Evolutionary conservation across 2,113 vertebrate genomes (phyloP).

Genomic region (Condylura cristata): DNA sequence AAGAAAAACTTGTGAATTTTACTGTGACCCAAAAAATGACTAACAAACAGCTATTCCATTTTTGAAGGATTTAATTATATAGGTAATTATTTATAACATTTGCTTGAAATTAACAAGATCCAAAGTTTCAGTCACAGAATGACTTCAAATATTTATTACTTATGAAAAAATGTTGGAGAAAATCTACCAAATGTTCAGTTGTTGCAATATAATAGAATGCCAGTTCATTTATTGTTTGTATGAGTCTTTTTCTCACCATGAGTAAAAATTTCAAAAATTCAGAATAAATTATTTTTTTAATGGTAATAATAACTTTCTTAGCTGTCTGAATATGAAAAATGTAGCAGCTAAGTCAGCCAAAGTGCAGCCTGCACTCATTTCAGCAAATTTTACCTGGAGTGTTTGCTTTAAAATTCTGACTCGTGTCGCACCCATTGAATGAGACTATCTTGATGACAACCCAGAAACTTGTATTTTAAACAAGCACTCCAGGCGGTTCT

Average conservation of each 20-base stretch:
- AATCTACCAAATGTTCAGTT: neutral
- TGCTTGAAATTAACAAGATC: neutral
- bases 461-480: slow-evolving; percentile 2
- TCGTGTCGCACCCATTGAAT: neutral
- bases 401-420: slow-evolving; percentile 10
- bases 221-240: neutral
- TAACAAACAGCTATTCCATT: neutral
- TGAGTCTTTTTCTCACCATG: neutral
- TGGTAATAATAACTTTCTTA: neutral
- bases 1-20: slow-evolving; percentile 3
- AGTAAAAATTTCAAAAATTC: slow-evolving; percentile 33
- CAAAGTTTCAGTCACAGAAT: neutral
- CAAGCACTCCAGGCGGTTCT: neutral
- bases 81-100: neutral
- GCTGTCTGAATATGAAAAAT: neutral
- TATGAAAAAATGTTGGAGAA: neutral
- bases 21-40: neutral
- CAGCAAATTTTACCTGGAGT: neutral
- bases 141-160: slow-evolving; percentile 1
- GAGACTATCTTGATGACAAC: neutral
- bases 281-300: neutral
- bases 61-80: slow-evolving; percentile 19
- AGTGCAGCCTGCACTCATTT: neutral
- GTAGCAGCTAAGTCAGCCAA: neutral
- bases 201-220: neutral